Evolutionary conservation across 2,888 invertebrate genomes (phyloP).

Genomic region (Cyrtodaria siliqua): DNA sequence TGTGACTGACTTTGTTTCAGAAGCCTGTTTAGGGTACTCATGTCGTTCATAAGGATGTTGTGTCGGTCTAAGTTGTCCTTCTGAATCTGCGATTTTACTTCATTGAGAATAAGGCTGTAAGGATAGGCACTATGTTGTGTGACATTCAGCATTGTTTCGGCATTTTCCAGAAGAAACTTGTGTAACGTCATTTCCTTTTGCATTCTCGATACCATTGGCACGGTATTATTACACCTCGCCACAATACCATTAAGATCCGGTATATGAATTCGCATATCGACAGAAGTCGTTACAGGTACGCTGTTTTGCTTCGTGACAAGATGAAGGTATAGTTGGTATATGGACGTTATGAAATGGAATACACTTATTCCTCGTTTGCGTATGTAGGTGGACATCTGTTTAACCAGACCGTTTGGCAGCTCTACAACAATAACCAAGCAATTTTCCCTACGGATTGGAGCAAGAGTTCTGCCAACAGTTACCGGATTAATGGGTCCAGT

Average conservation of each 20-base stretch:
- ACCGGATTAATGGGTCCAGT: too few relatives aligned
- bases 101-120: neutral
- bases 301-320: too few relatives aligned
- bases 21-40: neutral
- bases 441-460: too few relatives aligned
- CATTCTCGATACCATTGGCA: conserved; percentile 6
- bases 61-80: conserved; percentile 2
- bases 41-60: conserved; percentile 8
- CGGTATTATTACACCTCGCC: conserved; percentile 8
- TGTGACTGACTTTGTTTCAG: neutral
- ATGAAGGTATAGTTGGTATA: conserved; percentile 15
- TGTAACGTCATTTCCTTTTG: neutral
- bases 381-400: too few relatives aligned
- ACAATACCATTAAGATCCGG: conserved; percentile 1
- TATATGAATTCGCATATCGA: conserved; percentile 17
- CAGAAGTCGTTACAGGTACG: conserved; percentile 4
- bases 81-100: neutral
- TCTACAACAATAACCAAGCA: too few relatives aligned
- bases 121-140: conserved; percentile 16
- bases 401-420: too few relatives aligned
- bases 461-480: too few relatives aligned
- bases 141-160: neutral
- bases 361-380: conserved; percentile 11
- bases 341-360: conserved; percentile 15
- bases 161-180: neutral